Conservation (phyloP, 2,797 vertebrate genomes). For the Percopsis omiscomaycus region DNA sequence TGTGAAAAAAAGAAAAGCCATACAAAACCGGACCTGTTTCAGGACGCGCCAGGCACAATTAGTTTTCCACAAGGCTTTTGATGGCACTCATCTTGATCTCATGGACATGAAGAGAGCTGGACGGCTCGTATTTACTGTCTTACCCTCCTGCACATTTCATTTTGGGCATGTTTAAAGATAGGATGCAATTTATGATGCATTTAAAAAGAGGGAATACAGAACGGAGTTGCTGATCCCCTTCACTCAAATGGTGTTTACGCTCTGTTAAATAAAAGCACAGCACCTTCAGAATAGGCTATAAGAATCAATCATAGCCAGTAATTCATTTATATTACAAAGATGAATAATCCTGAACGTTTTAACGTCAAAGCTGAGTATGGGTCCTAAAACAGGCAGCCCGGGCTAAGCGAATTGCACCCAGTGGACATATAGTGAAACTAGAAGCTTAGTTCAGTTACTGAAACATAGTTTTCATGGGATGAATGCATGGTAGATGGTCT, state of each 20-base stretch:
- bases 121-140: conserved; percentile 67
- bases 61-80: conserved; percentile 49
- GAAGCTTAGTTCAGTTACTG: conserved; percentile 43
- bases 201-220: conserved; percentile 66
- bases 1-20: conserved; percentile 19
- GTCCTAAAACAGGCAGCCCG: conserved; percentile 34
- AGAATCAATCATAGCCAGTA: conserved; percentile 65
- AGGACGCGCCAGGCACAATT: conserved; percentile 48
- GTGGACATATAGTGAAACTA: conserved; percentile 15
- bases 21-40: conserved; percentile 28
- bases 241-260: conserved; percentile 39
- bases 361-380: conserved; percentile 26
- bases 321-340: conserved; percentile 47
- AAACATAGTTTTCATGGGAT: conserved; percentile 50
- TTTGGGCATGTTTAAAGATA: conserved; percentile 71
- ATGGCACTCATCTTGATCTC: conserved; percentile 64
- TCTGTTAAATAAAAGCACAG: conserved; percentile 69
- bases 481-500: conserved; percentile 66
- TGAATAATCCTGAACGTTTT: conserved; percentile 48
- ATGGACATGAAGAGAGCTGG: conserved; percentile 50
- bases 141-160: conserved; percentile 64
- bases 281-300: conserved; percentile 45
- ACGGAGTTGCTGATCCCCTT: conserved; percentile 53
- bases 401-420: too few species aligned
- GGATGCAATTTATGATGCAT: conserved; percentile 72